Conservation (phyloP, 2,797 vertebrate species). For the Poeciliopsis infans region DNA sequence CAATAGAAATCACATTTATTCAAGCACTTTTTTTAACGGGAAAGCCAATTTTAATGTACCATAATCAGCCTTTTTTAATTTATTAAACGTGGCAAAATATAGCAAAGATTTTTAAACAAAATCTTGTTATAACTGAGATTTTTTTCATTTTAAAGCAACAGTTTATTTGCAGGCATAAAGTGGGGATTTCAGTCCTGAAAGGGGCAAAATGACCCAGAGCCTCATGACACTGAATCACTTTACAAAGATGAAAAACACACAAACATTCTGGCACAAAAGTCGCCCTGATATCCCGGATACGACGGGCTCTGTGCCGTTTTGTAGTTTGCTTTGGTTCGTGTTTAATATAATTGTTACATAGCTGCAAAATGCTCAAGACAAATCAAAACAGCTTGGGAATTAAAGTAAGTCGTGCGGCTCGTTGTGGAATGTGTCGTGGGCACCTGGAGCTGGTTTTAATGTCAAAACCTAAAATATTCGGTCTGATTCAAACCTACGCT, state of each 20-base stretch:
- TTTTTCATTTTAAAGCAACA: not conserved
- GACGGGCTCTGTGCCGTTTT: slow-evolving; percentile 23
- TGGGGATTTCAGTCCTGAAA: not conserved
- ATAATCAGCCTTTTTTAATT: too few species aligned
- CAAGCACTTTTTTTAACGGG: too few species aligned
- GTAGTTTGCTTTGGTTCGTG: slow-evolving; percentile 65
- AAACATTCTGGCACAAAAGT: slow-evolving; percentile 38
- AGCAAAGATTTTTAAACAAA: too few species aligned
- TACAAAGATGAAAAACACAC: slow-evolving; percentile 44
- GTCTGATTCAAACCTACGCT: slow-evolving; percentile 67
- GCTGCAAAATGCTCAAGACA: not conserved
- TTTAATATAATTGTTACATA: not conserved
- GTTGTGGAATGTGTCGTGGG: slow-evolving; percentile 68
- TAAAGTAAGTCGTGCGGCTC: slow-evolving; percentile 47
- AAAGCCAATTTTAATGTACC: too few species aligned
- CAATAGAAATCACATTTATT: too few species aligned
- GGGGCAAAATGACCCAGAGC: not conserved
- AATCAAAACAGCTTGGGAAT: not conserved
- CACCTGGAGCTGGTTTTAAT: slow-evolving; percentile 51
- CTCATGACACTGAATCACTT: slow-evolving; percentile 33
- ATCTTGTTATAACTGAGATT: too few species aligned
- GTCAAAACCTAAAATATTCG: slow-evolving; percentile 39
- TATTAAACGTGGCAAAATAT: too few species aligned
- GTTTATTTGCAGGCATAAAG: not conserved
- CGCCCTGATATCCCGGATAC: slow-evolving; percentile 15